A percentile compares a stretch with the other conserved stretches of the same genome.
These are phyloP conservation scores for Eleutherodactylus coqui DNA, from an alignment of 2,797 vertebrate species.

Conservation along the genomic window DNA sequence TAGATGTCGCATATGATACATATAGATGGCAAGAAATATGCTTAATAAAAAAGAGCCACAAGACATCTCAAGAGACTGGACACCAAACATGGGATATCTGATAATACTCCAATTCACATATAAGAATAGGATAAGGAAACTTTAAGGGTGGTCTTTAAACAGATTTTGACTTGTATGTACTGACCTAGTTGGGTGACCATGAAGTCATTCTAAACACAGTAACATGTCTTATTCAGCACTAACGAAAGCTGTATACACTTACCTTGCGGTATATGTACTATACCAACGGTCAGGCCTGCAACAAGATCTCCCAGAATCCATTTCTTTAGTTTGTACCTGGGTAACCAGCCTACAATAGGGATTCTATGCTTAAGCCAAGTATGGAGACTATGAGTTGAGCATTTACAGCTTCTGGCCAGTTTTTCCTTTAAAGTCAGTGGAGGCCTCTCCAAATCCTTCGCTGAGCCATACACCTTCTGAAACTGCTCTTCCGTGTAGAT, in stretches of 20 bases:
- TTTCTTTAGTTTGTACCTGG: conserved; percentile 82
- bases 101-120: too few relatives aligned
- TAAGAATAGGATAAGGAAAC: too few relatives aligned
- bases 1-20: too few relatives aligned
- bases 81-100: too few relatives aligned
- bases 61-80: too few relatives aligned
- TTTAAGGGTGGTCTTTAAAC: too few relatives aligned
- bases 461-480: conserved; percentile 79
- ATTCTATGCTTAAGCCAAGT: conserved; percentile 79
- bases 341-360: conserved; percentile 85
- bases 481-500: conserved; percentile 86
- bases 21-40: too few relatives aligned
- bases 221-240: background rate
- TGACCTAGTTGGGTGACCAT: too few relatives aligned
- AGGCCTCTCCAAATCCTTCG: conserved; percentile 66
- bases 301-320: conserved; percentile 88
- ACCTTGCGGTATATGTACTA: conserved; percentile 94
- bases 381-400: conserved; percentile 75
- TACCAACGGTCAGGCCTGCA: conserved; percentile 88
- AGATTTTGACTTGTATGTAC: too few relatives aligned
- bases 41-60: too few relatives aligned
- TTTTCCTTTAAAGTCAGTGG: conserved; percentile 71
- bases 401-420: conserved; percentile 74
- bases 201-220: background rate
- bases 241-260: conserved; percentile 57